Conservation (phyloP, 2,113 vertebrate species). For the Stigmatopora argus region DNA sequence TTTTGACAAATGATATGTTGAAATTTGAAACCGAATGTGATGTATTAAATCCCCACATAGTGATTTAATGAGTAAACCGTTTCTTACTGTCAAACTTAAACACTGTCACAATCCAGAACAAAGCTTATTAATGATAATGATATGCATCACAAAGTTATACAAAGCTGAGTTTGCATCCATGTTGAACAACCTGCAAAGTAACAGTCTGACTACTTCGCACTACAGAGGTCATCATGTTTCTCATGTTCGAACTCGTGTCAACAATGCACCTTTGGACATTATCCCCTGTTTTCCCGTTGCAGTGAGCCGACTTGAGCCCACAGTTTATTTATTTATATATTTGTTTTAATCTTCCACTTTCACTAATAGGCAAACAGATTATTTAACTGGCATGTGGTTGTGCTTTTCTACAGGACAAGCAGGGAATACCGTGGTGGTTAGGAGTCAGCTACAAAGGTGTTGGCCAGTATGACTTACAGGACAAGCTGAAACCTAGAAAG, state of each 20-base stretch:
- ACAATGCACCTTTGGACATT: background rate
- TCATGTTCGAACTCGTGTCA: background rate
- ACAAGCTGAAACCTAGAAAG: conserved; percentile 94
- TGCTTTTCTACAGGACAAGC: conserved; percentile 84
- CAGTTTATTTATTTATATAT: background rate
- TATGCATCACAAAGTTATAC: background rate
- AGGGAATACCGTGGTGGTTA: conserved; percentile 97
- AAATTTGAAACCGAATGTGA: background rate
- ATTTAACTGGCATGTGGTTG: conserved; percentile 10
- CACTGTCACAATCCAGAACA: too few relatives aligned
- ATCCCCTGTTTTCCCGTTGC: conserved; percentile 36
- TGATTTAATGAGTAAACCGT: background rate
- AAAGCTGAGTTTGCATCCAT: background rate
- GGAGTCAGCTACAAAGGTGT: conserved; percentile 97
- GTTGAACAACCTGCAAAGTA: background rate
- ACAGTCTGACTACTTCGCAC: background rate
- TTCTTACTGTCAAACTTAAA: background rate
- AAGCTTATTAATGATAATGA: too few relatives aligned
- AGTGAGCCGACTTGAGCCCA: conserved; percentile 28
- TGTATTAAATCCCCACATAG: background rate
- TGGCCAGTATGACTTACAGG: conserved; percentile 92
- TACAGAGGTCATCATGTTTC: background rate
- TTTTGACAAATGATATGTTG: background rate
- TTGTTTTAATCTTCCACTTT: background rate
- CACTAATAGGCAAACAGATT: conserved; percentile 46